Conservation (phyloP, 2,888 invertebrate species). For the Catocala sponsa region DNA sequence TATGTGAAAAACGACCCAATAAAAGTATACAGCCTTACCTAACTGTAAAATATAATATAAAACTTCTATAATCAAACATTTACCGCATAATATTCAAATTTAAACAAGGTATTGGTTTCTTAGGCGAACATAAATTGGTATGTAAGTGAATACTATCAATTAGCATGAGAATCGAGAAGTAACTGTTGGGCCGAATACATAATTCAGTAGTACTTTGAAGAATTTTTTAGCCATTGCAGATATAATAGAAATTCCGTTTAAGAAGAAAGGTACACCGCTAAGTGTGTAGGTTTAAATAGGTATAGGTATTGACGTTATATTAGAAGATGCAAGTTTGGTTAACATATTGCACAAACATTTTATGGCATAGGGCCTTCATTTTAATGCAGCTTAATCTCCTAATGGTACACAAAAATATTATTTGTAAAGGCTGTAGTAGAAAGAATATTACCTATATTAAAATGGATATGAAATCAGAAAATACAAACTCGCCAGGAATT, state of each 20-base stretch:
- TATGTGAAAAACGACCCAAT: constrained; percentile 26
- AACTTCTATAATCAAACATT: constrained; percentile 33
- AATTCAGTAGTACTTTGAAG: constrained; percentile 57
- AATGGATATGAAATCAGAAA: too few species aligned
- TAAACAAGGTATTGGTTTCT: constrained; percentile 52
- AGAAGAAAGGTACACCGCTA: not conserved
- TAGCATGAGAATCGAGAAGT: constrained; percentile 67
- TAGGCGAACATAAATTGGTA: constrained; percentile 41
- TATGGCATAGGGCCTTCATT: too few species aligned
- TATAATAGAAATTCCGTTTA: not conserved
- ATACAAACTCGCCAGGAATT: too few species aligned
- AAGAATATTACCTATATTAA: too few species aligned
- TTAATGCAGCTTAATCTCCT: too few species aligned
- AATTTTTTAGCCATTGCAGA: constrained; percentile 47
- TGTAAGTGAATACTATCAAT: constrained; percentile 55
- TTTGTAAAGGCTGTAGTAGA: too few species aligned
- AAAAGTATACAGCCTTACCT: constrained; percentile 28
- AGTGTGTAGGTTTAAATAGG: too few species aligned
- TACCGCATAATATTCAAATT: constrained; percentile 52
- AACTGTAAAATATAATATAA: constrained; percentile 45
- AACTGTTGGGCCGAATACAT: constrained; percentile 73
- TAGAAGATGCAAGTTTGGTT: too few species aligned
- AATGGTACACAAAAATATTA: too few species aligned
- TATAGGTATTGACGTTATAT: too few species aligned
- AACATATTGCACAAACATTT: too few species aligned